A percentile compares a stretch with the other conserved stretches of the same genome.
These are phyloP conservation scores for Augochlora pura DNA, from an alignment of 1,140 invertebrate genomes.

Conservation along the genomic window DNA sequence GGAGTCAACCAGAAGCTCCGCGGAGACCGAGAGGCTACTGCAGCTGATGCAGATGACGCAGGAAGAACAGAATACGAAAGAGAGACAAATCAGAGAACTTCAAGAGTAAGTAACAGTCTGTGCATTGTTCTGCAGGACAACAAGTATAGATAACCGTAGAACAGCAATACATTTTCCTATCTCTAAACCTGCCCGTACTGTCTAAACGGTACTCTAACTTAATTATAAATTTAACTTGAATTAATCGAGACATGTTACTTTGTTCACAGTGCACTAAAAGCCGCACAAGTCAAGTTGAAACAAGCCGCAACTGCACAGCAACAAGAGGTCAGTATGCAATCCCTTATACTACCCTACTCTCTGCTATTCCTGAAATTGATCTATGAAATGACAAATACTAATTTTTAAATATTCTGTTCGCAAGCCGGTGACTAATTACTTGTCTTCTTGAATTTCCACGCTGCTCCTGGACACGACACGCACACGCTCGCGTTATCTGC, in stretches of 20 bases:
- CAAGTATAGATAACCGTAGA: too few species aligned
- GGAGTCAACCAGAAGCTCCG: slow-evolving; percentile 89
- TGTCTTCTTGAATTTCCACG: slow-evolving; percentile 68
- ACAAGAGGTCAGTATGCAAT: slow-evolving; percentile 84
- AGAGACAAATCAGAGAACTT: slow-evolving; percentile 96
- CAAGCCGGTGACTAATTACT: slow-evolving; percentile 50
- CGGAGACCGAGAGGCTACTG: slow-evolving; percentile 93
- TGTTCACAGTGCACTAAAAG: slow-evolving; percentile 89
- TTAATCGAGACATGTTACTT: neutral
- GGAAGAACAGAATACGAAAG: slow-evolving; percentile 96
- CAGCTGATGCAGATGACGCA: slow-evolving; percentile 97
- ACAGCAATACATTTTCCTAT: too few species aligned
- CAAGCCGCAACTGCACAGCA: slow-evolving; percentile 85
- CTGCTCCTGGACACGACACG: slow-evolving; percentile 67
- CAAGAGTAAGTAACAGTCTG: slow-evolving; percentile 89
- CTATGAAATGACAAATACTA: slow-evolving; percentile 3
- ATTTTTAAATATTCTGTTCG: neutral
- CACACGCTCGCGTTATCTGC: slow-evolving; percentile 16
- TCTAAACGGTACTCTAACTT: too few species aligned
- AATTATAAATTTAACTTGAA: too few species aligned
- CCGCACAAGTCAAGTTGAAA: slow-evolving; percentile 91
- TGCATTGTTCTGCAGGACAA: too few species aligned
- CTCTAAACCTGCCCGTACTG: too few species aligned
- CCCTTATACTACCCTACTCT: neutral
- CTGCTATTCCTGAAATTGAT: neutral